phyloP scores from a whole-genome alignment of 2,797 vertebrate species.

The Fistularia tabacaria region DNA sequence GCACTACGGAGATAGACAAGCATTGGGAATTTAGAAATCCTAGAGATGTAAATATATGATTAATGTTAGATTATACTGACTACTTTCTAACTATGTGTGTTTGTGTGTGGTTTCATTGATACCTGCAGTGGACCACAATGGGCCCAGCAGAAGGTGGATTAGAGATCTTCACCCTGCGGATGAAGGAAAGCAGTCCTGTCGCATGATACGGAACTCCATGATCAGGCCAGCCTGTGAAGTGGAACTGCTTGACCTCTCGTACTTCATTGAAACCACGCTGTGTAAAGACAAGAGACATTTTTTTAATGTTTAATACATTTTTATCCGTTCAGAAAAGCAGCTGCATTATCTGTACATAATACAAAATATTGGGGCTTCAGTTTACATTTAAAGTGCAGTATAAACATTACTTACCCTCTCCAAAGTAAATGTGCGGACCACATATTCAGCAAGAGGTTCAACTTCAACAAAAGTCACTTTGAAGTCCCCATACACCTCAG shows the following conservation, averaged over 20 bases:
- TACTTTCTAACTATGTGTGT: background rate
- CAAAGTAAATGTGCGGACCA: conserved; percentile 97
- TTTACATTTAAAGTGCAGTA: background rate
- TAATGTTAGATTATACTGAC: background rate
- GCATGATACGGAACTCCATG: conserved; percentile 99
- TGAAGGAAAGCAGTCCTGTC: conserved; percentile 95
- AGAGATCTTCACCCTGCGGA: conserved; percentile 93
- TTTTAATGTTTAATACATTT: too few relatives aligned
- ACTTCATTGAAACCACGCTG: conserved; percentile 97
- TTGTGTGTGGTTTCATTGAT: conserved; percentile 1
- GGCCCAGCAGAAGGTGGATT: conserved; percentile 96
- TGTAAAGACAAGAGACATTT: conserved; percentile 16
- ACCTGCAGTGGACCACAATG: conserved; percentile 99
- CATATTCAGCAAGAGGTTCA: conserved; percentile 95
- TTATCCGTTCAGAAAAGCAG: background rate
- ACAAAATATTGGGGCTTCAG: background rate
- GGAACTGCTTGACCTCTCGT: conserved; percentile 97
- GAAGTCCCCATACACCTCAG: conserved; percentile 97
- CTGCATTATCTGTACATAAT: background rate
- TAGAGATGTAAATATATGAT: background rate
- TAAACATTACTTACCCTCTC: conserved; percentile 83
- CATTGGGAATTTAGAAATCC: background rate
- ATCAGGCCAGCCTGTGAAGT: conserved; percentile 99
- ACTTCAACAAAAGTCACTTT: conserved; percentile 97
- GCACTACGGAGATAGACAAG: conserved; percentile 72